Percentiles rank a stretch among this genome's conserved stretches.
These are phyloP conservation scores for Drosophila tanythrix DNA, from an alignment of 2,888 invertebrate species.

Conservation along the genomic window DNA sequence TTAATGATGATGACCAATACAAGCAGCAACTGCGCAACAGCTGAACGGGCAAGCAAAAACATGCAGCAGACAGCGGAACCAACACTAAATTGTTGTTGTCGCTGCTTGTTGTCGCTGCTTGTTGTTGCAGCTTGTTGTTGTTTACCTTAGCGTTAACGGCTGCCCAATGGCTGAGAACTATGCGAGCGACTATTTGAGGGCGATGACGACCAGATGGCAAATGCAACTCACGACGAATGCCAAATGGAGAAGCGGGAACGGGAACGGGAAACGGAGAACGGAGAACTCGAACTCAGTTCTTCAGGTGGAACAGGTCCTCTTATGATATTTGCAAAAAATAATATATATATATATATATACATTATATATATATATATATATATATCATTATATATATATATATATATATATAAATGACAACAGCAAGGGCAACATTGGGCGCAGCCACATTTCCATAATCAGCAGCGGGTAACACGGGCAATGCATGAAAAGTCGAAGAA, in stretches of 20 bases:
- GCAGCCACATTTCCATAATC: constrained; percentile 59
- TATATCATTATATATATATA: too few species aligned
- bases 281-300: constrained; percentile 4
- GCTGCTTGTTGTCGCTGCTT: constrained; percentile 9
- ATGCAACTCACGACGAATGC: constrained; percentile 24
- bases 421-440: constrained; percentile 26
- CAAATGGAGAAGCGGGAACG: not conserved
- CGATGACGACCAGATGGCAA: constrained; percentile 53
- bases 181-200: constrained; percentile 30
- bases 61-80: constrained; percentile 69
- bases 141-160: constrained; percentile 53
- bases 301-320: constrained; percentile 17
- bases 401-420: constrained; percentile 37
- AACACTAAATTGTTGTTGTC: constrained; percentile 49
- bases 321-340: constrained; percentile 40
- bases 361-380: not conserved
- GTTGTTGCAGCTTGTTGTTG: constrained; percentile 26
- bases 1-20: constrained; percentile 44
- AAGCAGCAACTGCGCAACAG: constrained; percentile 23
- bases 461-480: constrained; percentile 35
- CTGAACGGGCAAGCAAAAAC: constrained; percentile 22
- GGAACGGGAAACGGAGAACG: not conserved
- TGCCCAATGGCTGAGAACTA: constrained; percentile 47
- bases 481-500: constrained; percentile 19
- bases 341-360: not conserved